Evolutionary conservation across 2,797 vertebrate species (phyloP).

Genomic region (Sternarchorhynchus goeldii): DNA sequence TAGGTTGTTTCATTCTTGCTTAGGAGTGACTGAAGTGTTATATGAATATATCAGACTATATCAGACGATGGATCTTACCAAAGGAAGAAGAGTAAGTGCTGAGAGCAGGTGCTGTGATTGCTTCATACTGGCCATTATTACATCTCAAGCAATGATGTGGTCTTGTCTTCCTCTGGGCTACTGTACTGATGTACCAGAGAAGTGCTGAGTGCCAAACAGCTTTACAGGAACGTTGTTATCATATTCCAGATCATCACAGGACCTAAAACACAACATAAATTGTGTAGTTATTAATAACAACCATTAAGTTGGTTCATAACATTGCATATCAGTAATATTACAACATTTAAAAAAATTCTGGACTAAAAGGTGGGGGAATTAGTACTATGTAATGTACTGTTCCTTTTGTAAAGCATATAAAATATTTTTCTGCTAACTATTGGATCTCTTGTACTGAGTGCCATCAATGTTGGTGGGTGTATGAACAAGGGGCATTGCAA

Average conservation of each 20-base stretch:
- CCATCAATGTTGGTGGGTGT: neutral
- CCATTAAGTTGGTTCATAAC: neutral
- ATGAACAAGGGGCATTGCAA: neutral
- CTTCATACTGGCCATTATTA: conserved; percentile 49
- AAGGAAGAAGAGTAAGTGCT: conserved; percentile 40
- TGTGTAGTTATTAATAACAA: neutral
- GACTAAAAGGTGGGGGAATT: too few relatives aligned
- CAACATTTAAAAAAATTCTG: neutral
- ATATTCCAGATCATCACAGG: conserved; percentile 32
- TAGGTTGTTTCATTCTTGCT: neutral
- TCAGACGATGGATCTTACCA: conserved; percentile 43
- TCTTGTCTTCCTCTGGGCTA: conserved; percentile 7
- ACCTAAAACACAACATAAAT: conserved; percentile 43
- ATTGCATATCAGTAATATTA: neutral
- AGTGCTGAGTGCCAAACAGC: conserved; percentile 17
- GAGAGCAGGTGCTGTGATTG: conserved; percentile 40
- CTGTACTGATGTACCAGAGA: conserved; percentile 8
- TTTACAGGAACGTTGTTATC: conserved; percentile 28
- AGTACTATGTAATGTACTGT: too few relatives aligned
- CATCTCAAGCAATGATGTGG: conserved; percentile 15
- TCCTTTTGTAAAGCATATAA: too few relatives aligned
- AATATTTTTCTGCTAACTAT: neutral
- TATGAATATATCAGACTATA: neutral
- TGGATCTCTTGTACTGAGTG: neutral
- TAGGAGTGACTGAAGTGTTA: neutral